Base-by-base conservation (phyloP, 1,140 invertebrate genomes). In the Drosophila sulfurigaster region DNA sequence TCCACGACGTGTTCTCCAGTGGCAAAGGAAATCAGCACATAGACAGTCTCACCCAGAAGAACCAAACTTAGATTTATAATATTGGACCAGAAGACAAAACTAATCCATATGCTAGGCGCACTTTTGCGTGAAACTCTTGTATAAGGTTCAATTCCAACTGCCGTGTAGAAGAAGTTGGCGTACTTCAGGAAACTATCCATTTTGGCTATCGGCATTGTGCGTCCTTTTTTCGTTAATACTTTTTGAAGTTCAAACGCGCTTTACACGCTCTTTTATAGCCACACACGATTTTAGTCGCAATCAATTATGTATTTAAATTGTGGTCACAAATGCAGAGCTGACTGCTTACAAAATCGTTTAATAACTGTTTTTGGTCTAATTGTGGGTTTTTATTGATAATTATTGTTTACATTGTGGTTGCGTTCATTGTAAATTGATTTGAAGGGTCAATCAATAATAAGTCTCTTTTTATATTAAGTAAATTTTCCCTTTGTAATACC, bases 131-230 rank as follows among this genome's bases (percentile, higher is more conserved):
- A 43, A 0, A 11, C 10, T 11, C 16, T 71, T 0, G 65, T 62
- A 46, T 88, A 88, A 3, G 85, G 75, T 13, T 83, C 65, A 52
- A 88, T 81, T 28, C 85, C 85, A 5, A 88, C 74, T 11, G 38
- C 43, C 11, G 49, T 81, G 54, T 85, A 88, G 43, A 89, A 89
- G 51, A 88, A 81, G 43, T 74, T 52, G 38, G 85, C 85, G 43
- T 89, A 89, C 58, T 76, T 89, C 52, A 89, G 58, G 16, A 88
- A 89, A 41, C 75, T 80, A 45, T 77, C 73, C 63, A 87, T 78
- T 49, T 60, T 65, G 28, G 30, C 20, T 8, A 20, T n/a, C 20
- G 48, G 48, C 58, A 48, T 74, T 30, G 13, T 0, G 25, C 32
- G 51, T 32, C n/a, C 13, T 8, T 35, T 45, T 8, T 13, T 35